Conservation (phyloP, 2,113 vertebrate species). For the Pachyramphus minor region DNA sequence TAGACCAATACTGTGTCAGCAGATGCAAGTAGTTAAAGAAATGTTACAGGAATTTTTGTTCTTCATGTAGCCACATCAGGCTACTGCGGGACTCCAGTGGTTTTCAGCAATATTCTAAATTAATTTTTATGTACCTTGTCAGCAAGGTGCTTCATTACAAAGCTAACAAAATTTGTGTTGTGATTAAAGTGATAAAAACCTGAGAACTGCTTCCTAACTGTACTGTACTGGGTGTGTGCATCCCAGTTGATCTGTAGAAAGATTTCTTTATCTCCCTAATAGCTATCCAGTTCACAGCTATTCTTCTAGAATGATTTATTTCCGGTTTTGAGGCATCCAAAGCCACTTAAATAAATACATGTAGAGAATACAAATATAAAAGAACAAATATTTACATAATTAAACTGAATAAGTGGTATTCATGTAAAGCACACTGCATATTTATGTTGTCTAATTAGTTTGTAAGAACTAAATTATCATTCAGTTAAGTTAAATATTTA, state of each 20-base stretch:
- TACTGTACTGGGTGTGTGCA: background rate
- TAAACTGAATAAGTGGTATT: background rate
- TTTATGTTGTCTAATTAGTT: background rate
- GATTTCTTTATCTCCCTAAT: background rate
- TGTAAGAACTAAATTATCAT: background rate
- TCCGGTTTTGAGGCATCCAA: background rate
- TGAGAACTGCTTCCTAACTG: background rate
- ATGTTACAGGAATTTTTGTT: background rate
- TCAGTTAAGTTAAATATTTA: background rate
- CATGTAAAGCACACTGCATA: background rate
- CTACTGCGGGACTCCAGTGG: background rate
- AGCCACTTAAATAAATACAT: background rate
- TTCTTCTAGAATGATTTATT: background rate
- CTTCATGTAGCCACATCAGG: background rate
- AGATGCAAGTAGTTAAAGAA: background rate
- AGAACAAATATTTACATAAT: background rate
- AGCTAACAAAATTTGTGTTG: background rate
- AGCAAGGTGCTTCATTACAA: background rate
- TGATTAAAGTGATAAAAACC: background rate
- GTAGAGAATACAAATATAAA: background rate
- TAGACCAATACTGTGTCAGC: background rate
- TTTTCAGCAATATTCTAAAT: background rate
- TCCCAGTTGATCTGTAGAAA: background rate
- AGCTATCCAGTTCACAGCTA: background rate
- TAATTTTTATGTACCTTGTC: background rate